Evolutionary conservation across 1,140 invertebrate species (phyloP).

Genomic region (Maniola jurtina): DNA sequence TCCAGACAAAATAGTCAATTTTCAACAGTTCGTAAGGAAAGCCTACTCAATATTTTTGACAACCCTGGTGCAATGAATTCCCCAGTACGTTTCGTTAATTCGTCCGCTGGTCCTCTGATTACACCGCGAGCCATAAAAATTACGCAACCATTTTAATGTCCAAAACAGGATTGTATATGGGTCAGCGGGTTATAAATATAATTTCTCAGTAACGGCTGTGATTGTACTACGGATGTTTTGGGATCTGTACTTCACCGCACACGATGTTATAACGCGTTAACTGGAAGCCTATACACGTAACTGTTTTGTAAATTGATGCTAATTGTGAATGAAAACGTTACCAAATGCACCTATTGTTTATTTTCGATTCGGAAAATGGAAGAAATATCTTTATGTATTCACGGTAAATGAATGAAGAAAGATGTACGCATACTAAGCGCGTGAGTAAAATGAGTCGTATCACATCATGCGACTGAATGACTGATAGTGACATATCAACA

Average conservation of each 20-base stretch:
- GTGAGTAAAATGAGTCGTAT: too few relatives aligned
- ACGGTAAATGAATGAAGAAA: too few relatives aligned
- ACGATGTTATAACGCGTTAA: conserved; percentile 39
- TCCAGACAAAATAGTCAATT: neutral
- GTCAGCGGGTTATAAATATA: conserved; percentile 59
- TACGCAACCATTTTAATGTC: conserved; percentile 52
- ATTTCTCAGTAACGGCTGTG: conserved; percentile 55
- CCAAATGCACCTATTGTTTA: neutral
- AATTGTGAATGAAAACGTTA: conserved; percentile 36
- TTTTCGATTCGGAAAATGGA: neutral
- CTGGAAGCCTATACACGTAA: conserved; percentile 38
- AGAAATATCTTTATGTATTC: too few relatives aligned
- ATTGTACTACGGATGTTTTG: conserved; percentile 63
- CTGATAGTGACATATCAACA: too few relatives aligned
- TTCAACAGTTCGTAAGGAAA: neutral
- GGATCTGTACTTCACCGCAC: conserved; percentile 41
- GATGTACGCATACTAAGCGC: too few relatives aligned
- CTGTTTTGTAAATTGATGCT: conserved; percentile 36
- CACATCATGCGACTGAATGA: too few relatives aligned
- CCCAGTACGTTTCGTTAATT: neutral
- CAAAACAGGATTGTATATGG: conserved; percentile 48
- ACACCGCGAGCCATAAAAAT: conserved; percentile 39
- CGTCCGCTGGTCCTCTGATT: conserved; percentile 13
- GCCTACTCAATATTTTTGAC: neutral
- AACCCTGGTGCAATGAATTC: neutral